Base-by-base conservation (phyloP, 2,113 vertebrate genomes). In the Takifugu bimaculatus region DNA sequence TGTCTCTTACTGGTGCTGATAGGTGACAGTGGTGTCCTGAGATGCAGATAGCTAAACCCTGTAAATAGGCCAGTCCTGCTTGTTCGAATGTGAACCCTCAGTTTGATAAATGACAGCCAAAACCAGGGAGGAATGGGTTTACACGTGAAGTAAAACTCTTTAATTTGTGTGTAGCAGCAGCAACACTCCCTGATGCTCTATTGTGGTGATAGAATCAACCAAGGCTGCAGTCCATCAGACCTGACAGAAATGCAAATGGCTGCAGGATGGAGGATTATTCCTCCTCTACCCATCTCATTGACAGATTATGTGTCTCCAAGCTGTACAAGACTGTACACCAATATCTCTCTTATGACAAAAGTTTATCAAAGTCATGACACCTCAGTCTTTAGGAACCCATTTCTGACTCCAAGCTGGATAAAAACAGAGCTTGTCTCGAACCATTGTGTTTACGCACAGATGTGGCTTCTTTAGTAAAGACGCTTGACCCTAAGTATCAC, bases 161-260 rank as follows among this genome's bases (percentile, higher is more conserved):
- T 6, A 9, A 39, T 39, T 10, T 39, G 35, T 39, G 7, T 10
- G 11, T 11, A 39, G 0, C 7, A 11, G 35, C 35, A 39, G 35
- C 7, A 39, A 39, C 35, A 9, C 35, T 39, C 56, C 68, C 68
- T 74, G 70, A 55, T 29, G 27, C 1, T 55, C 32, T 28, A 62
- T 68, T 57, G 72, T 26, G 63, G 64, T 62, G 65, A 60, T 58
- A 75, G 48, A 75, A 56, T 64, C 51, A n/a, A 14, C 50, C 48
- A 26, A 54, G 14, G 2, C 51, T 57, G 47, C 73, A 67, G 50
- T 56, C 63, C 48, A 39, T 74, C 63, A 65, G 63, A 57, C 63
- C 63, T 66, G 47, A 47, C 13, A 14, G 45, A 13, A n/a, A n/a
- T 47, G 45, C 3, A 15, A 15, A 13, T 13, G 45, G 45, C 15